A percentile compares a stretch with the other conserved stretches of the same genome.
These are phyloP conservation scores for Planiliza haematocheilus DNA, from an alignment of 2,113 vertebrate species.

Conservation along the genomic window DNA sequence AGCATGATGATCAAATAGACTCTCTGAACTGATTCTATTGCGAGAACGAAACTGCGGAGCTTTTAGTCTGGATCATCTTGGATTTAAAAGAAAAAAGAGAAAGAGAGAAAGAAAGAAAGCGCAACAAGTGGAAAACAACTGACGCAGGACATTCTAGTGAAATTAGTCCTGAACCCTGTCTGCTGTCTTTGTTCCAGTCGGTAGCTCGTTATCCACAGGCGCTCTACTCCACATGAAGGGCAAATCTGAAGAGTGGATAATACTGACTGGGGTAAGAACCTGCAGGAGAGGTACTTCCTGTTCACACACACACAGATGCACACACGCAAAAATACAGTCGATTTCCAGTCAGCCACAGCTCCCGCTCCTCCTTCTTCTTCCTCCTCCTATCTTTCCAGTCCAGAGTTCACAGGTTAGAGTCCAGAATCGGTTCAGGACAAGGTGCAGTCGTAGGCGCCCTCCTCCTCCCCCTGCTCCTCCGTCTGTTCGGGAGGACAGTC, in stretches of 20 bases:
- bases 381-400: slow-evolving; percentile 1
- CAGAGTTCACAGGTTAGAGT: slow-evolving; percentile 49
- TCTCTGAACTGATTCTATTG: slow-evolving; percentile 25
- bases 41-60: slow-evolving; percentile 3
- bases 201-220: slow-evolving; percentile 21
- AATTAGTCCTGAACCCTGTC: slow-evolving; percentile 14
- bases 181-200: slow-evolving; percentile 14
- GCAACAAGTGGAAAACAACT: slow-evolving; percentile 1
- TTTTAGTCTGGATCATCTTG: background rate
- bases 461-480: slow-evolving; percentile 86
- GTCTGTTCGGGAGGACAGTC: slow-evolving; percentile 81
- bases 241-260: slow-evolving; percentile 61
- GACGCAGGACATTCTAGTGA: slow-evolving; percentile 32
- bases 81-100: background rate
- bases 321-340: slow-evolving; percentile 29
- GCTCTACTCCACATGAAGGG: slow-evolving; percentile 25
- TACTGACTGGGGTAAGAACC: slow-evolving; percentile 71
- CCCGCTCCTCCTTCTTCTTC: background rate
- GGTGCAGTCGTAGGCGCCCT: slow-evolving; percentile 92
- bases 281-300: slow-evolving; percentile 54
- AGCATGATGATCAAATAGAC: slow-evolving; percentile 15
- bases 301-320: background rate
- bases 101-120: too few relatives aligned
- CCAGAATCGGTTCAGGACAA: slow-evolving; percentile 86
- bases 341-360: slow-evolving; percentile 50